These are phyloP conservation scores for Dissostichus mawsoni DNA, from an alignment of 2,113 vertebrate species.

Conservation along the genomic window DNA sequence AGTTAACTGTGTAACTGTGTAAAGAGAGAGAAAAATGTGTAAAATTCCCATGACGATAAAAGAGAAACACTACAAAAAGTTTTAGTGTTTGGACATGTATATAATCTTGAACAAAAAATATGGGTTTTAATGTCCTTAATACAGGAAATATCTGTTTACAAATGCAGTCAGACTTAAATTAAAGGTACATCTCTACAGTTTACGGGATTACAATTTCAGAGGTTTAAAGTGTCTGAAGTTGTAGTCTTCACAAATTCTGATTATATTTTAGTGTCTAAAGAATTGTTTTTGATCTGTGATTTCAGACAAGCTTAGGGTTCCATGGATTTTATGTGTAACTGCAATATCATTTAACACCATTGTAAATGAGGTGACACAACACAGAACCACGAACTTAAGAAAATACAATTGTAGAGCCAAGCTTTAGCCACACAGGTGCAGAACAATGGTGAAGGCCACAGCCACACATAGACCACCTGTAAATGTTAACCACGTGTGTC, in stretches of 20 bases:
- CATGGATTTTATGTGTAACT: background rate
- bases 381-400: background rate
- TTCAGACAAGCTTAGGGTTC: background rate
- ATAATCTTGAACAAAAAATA: no score
- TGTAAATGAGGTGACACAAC: slow-evolving; percentile 5
- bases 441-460: slow-evolving; percentile 25
- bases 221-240: slow-evolving; percentile 2
- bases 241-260: background rate
- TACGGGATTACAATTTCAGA: background rate
- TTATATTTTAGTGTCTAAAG: background rate
- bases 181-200: background rate
- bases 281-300: background rate
- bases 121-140: background rate
- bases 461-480: slow-evolving; percentile 41
- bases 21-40: slow-evolving; percentile 1
- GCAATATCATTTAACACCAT: slow-evolving; percentile 12
- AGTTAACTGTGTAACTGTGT: background rate
- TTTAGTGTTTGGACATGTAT: background rate
- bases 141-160: background rate
- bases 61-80: background rate
- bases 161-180: background rate
- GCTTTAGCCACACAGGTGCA: slow-evolving; percentile 31
- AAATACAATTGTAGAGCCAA: background rate
- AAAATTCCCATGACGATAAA: background rate
- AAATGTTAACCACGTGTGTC: slow-evolving; percentile 56